Base-by-base conservation (phyloP, 2,113 vertebrate genomes). In the Hydrolagus affinis region DNA sequence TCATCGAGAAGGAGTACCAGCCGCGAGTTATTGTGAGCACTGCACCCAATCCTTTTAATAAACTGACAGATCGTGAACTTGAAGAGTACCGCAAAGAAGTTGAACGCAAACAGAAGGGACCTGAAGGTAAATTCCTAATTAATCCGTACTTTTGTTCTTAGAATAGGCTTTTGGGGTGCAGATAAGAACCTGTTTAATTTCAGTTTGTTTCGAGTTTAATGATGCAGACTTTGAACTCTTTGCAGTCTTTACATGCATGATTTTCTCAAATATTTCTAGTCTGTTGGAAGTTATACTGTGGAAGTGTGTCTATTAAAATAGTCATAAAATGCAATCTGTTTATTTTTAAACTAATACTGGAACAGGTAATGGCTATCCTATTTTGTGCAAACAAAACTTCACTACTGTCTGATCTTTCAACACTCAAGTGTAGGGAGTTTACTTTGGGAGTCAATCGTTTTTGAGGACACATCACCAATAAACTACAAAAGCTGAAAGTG, bases 1-100 rank as follows among this genome's bases (percentile, higher is more conserved):
- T 99, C 87, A 99, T 99, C 9, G 98, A 99, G 89, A 99, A 99
- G 86, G 98, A 99, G 74, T 99, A 98, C 88, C 98, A 99, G 89
- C 97, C 97, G 8, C 93, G 92, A 12, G 96, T 97, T n/a, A 94
- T 98, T 0, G 92, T 99, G 89, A 96, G 94, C 93, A 91, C 96
- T 0, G 98, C 96, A 86, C 98, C 98, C 85, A 99, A 99, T 89
- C 98, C 98, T 32, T 99, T 99, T 95, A 98, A 93, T 88, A 95
- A 96, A 70, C 93, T 97, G 87, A 97, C 96, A 0, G 96, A 99
- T 88, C 95, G 92, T 77, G 98, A 98, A 86, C 92, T 99, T 91
- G 98, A 98, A 23, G 97, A 96, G 3, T 99, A 99, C 89, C 95
- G 95, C 88, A 93, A 89, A 85, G 98, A 98, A 90, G 96, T 99